Evolutionary conservation across 2,797 vertebrate species (phyloP).

Genomic region (Eupleurogrammus muticus): DNA sequence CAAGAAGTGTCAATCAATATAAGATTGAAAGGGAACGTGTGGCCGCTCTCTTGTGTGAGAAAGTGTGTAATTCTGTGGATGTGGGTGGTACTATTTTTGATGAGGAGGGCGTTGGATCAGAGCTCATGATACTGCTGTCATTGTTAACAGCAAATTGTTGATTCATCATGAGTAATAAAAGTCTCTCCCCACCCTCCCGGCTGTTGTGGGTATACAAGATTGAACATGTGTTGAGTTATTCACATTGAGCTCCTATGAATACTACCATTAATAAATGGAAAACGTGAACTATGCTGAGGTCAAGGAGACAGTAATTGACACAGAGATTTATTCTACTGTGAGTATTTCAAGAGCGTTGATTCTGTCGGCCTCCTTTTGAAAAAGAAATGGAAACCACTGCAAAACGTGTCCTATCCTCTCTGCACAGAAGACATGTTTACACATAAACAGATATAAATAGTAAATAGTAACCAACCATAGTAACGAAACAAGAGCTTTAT

Average conservation of each 20-base stretch:
- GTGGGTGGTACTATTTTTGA: constrained; percentile 48
- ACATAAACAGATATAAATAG: background rate
- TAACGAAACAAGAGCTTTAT: constrained; percentile 6
- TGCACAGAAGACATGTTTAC: background rate
- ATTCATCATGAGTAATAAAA: constrained; percentile 58
- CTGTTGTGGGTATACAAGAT: constrained; percentile 30
- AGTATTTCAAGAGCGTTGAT: background rate
- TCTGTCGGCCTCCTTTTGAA: background rate
- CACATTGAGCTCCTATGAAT: constrained; percentile 24
- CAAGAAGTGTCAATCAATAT: constrained; percentile 46
- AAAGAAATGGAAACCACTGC: constrained; percentile 5
- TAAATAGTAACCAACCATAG: background rate
- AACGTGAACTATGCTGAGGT: constrained; percentile 6
- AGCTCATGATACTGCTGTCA: constrained; percentile 33
- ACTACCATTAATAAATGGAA: constrained; percentile 9
- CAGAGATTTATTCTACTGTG: background rate
- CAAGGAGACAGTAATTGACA: constrained; percentile 14
- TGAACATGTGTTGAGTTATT: constrained; percentile 41
- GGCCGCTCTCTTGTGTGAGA: constrained; percentile 24
- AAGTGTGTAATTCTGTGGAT: constrained; percentile 34
- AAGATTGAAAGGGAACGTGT: constrained; percentile 38
- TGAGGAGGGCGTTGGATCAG: constrained; percentile 37
- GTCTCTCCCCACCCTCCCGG: constrained; percentile 18
- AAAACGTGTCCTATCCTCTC: background rate
- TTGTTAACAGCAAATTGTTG: constrained; percentile 52